Base-by-base conservation (phyloP, 53 echinoderm and acorn worm species). In the Echinarachnius parma region DNA sequence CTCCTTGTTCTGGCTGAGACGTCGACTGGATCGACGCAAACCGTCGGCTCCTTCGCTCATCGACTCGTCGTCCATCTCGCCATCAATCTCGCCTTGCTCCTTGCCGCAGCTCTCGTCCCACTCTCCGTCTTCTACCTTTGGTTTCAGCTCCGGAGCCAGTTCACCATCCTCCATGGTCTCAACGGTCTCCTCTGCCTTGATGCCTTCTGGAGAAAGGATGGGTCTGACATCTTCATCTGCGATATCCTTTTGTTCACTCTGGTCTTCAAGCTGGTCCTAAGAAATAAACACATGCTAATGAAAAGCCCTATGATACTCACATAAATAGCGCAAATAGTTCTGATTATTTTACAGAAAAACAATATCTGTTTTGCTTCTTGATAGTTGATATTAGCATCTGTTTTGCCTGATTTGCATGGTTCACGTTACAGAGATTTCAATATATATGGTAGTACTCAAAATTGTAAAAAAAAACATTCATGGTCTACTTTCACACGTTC, bases 141-240 rank as follows among this genome's bases (percentile, higher is more conserved):
- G 67, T 21, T 67, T 35, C 4, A 28, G 14, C 14, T 69, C 70
- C 13, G 29, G 15, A 16, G 69, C 47, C 11, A 53, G 70, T 30
- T 66, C 77, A 14, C 77, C 78, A 11, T 67, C 78, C 44, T 78
- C 78, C 78, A 78, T 69, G 16, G 45, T 46, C 19, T 76, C 83
- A 13, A 44, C 47, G 7, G n/a, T n/a, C n/a, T n/a, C n/a, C n/a
- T n/a, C n/a, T n/a, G n/a, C n/a, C n/a, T 53, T 56, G 1, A 22
- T 54, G 21, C 21, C 58, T 2, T 11, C 75, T 46, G 45, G 28
- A 42, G 25, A 11, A 25, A 2, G 34, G 3, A 3, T 46, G 27
- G 23, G 16, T 34, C 4, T 20, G 8, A 21, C 28, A 15, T 37
- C 57, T 15, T 56, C 27, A 2, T 34, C 60, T 25, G 25, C 32